These are phyloP conservation scores for Sebastes iracundus DNA, from an alignment of 2,797 vertebrate genomes.

Conservation along the genomic window DNA sequence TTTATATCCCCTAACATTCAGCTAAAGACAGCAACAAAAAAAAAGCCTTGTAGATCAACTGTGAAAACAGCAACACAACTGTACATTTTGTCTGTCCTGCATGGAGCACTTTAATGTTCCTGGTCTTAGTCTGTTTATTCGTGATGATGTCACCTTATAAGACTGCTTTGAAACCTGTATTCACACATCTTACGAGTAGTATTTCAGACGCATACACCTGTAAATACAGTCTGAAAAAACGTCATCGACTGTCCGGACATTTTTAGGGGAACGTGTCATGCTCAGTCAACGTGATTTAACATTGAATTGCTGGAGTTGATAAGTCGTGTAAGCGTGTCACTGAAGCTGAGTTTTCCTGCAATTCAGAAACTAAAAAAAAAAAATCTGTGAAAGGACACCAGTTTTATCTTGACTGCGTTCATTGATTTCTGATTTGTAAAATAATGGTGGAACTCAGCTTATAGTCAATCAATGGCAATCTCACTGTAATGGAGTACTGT, in stretches of 20 bases:
- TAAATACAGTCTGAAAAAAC: conserved; percentile 61
- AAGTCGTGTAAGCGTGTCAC: conserved; percentile 15
- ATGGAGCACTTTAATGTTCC: conserved; percentile 85
- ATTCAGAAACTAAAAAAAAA: not conserved
- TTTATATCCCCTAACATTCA: conserved; percentile 39
- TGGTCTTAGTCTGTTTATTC: conserved; percentile 73
- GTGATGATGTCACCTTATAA: conserved; percentile 68
- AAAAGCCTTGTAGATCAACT: conserved; percentile 59
- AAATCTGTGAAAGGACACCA: not conserved
- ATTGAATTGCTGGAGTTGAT: conserved; percentile 3
- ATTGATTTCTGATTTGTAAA: conserved; percentile 21
- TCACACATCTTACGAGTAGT: conserved; percentile 43
- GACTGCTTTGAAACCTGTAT: conserved; percentile 60
- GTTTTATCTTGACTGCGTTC: conserved; percentile 39
- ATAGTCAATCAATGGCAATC: conserved; percentile 33
- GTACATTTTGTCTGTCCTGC: conserved; percentile 81
- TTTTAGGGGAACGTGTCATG: conserved; percentile 14
- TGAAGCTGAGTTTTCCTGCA: conserved; percentile 22
- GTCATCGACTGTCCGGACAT: conserved; percentile 7
- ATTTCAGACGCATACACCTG: conserved; percentile 48
- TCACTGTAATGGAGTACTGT: conserved; percentile 61
- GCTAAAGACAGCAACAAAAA: conserved; percentile 10
- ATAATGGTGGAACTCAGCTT: conserved; percentile 29
- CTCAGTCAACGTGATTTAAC: conserved; percentile 28
- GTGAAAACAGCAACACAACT: conserved; percentile 63